These are phyloP conservation scores for Pseudochromis fuscus DNA, from an alignment of 2,797 vertebrate genomes.

Conservation along the genomic window DNA sequence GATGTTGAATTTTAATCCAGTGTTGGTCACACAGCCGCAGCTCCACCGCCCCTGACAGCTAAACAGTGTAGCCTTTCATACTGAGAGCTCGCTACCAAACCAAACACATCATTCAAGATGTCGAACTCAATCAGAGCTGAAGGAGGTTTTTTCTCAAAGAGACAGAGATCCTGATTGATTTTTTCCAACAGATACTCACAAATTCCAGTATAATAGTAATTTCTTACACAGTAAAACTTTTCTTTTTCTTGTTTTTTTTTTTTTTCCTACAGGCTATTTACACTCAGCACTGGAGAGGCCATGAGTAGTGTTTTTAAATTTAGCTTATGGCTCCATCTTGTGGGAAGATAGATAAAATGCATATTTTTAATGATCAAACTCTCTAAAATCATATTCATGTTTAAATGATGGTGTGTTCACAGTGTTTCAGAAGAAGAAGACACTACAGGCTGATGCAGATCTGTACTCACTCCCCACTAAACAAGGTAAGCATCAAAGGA, in stretches of 20 bases:
- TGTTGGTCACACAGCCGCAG: slow-evolving; percentile 52
- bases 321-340: slow-evolving; percentile 69
- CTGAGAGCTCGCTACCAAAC: slow-evolving; percentile 60
- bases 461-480: slow-evolving; percentile 78
- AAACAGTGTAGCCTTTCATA: slow-evolving; percentile 71
- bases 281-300: background rate
- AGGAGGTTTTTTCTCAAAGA: background rate
- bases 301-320: slow-evolving; percentile 19
- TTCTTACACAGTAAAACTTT: background rate
- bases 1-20: slow-evolving; percentile 62
- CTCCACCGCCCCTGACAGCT: slow-evolving; percentile 47
- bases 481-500: slow-evolving; percentile 82
- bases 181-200: background rate
- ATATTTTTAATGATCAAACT: too few relatives aligned
- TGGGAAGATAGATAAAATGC: slow-evolving; percentile 52
- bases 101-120: slow-evolving; percentile 62
- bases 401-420: too few relatives aligned
- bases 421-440: slow-evolving; percentile 86
- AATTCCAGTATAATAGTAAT: slow-evolving; percentile 5
- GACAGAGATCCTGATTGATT: slow-evolving; percentile 6
- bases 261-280: slow-evolving; percentile 2
- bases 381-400: too few relatives aligned
- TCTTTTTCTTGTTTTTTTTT: background rate
- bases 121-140: slow-evolving; percentile 56
- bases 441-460: slow-evolving; percentile 51